phyloP scores from a whole-genome alignment of 2,888 invertebrate genomes.

The Tachina fera region DNA sequence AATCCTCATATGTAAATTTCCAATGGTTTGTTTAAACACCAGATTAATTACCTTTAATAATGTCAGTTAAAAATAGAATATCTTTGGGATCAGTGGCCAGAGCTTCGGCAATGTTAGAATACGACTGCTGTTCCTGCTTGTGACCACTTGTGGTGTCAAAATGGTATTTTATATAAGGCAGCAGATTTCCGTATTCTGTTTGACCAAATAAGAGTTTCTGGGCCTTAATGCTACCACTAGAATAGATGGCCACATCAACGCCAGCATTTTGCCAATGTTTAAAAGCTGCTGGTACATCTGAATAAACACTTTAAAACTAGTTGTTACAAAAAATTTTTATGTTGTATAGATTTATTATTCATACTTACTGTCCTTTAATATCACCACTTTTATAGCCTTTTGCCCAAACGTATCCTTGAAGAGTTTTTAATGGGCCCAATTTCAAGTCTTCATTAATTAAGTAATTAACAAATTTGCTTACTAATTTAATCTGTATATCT shows the following conservation, averaged over 20 bases:
- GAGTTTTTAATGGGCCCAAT: conserved; percentile 89
- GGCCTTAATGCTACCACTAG: conserved; percentile 95
- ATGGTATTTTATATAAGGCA: conserved; percentile 88
- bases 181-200: conserved; percentile 90
- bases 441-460: conserved; percentile 93
- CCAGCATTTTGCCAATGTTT: conserved; percentile 88
- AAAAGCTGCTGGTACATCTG: conserved; percentile 91
- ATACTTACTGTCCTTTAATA: conserved; percentile 94
- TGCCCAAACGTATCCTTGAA: conserved; percentile 96
- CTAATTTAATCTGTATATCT: conserved; percentile 2
- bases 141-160: conserved; percentile 94
- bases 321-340: background rate
- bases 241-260: conserved; percentile 91
- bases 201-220: conserved; percentile 94
- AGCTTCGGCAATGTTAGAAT: conserved; percentile 89
- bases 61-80: conserved; percentile 94
- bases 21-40: background rate
- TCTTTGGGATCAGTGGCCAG: conserved; percentile 86
- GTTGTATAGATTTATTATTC: background rate
- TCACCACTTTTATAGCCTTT: conserved; percentile 91
- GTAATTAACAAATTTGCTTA: conserved; percentile 88
- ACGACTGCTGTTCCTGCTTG: conserved; percentile 91
- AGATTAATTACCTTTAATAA: conserved; percentile 86
- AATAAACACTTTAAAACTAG: conserved; percentile 88
- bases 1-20: background rate